Conservation (phyloP, 2,113 vertebrate species). For the Thomomys bottae region DNA sequence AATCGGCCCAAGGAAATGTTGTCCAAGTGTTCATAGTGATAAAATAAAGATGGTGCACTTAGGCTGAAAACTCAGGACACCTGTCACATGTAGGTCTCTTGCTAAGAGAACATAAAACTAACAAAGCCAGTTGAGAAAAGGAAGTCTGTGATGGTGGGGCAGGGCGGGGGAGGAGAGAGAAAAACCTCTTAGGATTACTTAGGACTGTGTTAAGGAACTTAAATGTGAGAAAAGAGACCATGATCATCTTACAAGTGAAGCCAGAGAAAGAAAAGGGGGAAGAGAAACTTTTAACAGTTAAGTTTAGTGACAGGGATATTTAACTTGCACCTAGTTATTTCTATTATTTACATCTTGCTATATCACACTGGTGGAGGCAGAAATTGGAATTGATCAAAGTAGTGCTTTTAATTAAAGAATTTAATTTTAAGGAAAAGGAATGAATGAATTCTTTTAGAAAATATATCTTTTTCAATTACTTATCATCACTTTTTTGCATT, state of each 20-base stretch:
- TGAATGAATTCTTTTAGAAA: constrained; percentile 56
- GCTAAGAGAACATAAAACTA: background rate
- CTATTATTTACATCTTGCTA: background rate
- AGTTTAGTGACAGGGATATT: background rate
- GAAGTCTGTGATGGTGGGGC: background rate
- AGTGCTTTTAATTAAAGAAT: constrained; percentile 60
- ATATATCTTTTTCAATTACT: constrained; percentile 43
- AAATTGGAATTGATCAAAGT: constrained; percentile 47
- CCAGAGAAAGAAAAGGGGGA: background rate
- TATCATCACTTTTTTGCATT: background rate
- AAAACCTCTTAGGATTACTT: background rate
- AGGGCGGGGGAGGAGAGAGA: background rate
- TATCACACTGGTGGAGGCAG: background rate
- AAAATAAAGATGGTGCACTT: constrained; percentile 12
- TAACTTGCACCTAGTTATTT: background rate
- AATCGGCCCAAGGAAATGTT: background rate
- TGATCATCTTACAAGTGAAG: background rate
- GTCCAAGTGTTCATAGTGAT: background rate
- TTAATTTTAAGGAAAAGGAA: constrained; percentile 64
- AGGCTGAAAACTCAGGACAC: background rate
- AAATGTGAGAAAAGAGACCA: background rate
- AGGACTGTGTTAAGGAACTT: background rate
- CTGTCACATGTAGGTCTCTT: background rate
- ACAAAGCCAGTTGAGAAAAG: background rate
- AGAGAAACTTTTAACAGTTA: background rate